These are phyloP conservation scores for Eumaeus atala DNA, from an alignment of 1,140 invertebrate species.

Conservation along the genomic window DNA sequence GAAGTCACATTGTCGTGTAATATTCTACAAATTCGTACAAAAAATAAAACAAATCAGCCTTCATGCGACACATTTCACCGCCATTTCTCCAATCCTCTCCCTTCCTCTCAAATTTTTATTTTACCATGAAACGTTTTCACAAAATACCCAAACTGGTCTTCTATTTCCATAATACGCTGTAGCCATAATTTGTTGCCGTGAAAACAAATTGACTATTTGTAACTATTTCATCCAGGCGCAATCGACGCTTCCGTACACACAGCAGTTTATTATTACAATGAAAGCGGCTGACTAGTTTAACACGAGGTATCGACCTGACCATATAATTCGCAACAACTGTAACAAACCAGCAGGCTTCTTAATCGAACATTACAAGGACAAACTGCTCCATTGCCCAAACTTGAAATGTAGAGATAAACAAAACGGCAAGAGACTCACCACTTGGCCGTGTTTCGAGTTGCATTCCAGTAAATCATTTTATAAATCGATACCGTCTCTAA, in stretches of 20 bases:
- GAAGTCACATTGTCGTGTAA: conserved; percentile 7
- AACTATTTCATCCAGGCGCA: too few relatives aligned
- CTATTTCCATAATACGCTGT: too few relatives aligned
- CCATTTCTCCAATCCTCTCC: conserved; percentile 21
- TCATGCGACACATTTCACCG: conserved; percentile 41
- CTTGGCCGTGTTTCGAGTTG: too few relatives aligned
- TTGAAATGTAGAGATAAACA: neutral
- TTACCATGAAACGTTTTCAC: neutral
- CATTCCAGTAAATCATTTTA: neutral
- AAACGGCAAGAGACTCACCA: neutral
- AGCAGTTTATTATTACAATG: conserved; percentile 1
- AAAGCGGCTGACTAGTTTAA: conserved; percentile 9
- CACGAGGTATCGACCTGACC: conserved; percentile 7
- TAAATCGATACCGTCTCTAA: conserved; percentile 2
- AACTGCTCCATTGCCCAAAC: neutral
- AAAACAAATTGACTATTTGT: too few relatives aligned
- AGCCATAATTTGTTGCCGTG: too few relatives aligned
- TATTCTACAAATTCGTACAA: conserved; percentile 17
- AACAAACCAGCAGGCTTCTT: neutral
- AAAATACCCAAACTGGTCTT: neutral
- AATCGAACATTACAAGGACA: neutral
- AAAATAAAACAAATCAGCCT: conserved; percentile 49
- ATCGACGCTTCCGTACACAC: too few relatives aligned
- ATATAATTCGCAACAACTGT: neutral
- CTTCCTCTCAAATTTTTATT: neutral